These are phyloP conservation scores for Noctua janthina DNA, from an alignment of 2,888 invertebrate species.

Conservation along the genomic window DNA sequence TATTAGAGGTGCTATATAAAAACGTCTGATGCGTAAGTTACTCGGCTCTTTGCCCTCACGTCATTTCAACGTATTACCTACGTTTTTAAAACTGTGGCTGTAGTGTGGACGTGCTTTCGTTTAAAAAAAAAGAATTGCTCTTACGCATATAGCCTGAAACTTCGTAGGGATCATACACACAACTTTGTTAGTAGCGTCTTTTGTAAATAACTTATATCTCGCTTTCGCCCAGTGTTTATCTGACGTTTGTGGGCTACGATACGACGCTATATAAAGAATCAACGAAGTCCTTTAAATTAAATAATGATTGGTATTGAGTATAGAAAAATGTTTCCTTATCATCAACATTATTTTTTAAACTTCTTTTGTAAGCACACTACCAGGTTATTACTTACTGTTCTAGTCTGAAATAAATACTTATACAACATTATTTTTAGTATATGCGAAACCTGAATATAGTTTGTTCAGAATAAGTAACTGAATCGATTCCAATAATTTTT, in stretches of 20 bases:
- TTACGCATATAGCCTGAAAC: too few species aligned
- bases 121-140: too few species aligned
- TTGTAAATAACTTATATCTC: background rate
- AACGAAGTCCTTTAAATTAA: too few species aligned
- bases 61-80: background rate
- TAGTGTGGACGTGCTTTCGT: too few species aligned
- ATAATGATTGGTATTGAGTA: background rate
- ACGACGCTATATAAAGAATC: too few species aligned
- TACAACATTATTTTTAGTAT: too few species aligned
- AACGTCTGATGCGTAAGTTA: background rate
- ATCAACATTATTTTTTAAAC: background rate
- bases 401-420: background rate
- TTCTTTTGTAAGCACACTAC: background rate
- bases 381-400: background rate
- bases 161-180: background rate
- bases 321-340: background rate
- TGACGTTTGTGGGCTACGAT: background rate
- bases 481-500: too few species aligned
- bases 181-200: background rate
- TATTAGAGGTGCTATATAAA: background rate
- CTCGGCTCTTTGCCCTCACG: background rate
- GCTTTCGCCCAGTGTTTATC: background rate
- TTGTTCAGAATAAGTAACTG: too few species aligned
- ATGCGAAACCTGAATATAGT: too few species aligned
- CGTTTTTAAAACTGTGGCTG: background rate